These are phyloP conservation scores for Aviceda subcristata DNA, from an alignment of 2,113 vertebrate genomes.

Conservation along the genomic window DNA sequence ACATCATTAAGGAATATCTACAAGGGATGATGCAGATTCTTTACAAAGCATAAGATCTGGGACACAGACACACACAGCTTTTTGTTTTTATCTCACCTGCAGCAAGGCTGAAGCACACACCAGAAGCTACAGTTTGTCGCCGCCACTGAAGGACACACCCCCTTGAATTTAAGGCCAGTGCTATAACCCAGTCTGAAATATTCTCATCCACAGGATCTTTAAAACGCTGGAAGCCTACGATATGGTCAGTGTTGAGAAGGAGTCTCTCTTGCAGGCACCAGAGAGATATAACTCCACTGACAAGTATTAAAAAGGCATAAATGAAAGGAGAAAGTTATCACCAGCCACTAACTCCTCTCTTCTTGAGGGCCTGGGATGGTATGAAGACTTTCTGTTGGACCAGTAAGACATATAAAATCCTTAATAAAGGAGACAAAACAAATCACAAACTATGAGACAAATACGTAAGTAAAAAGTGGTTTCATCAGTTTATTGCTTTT, in stretches of 20 bases:
- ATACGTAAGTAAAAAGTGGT: not conserved
- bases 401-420: not conserved
- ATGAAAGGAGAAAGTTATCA: not conserved
- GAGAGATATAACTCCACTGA: not conserved
- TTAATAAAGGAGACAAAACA: not conserved
- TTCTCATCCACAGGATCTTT: not conserved
- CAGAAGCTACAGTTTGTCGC: not conserved
- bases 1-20: not conserved
- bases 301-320: not conserved
- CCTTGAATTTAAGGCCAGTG: not conserved
- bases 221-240: not conserved
- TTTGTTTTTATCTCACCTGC: not conserved
- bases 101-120: not conserved
- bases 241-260: not conserved
- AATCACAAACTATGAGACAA: not conserved
- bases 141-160: not conserved
- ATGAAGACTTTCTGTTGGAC: not conserved
- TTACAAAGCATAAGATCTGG: not conserved
- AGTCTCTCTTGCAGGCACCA: not conserved
- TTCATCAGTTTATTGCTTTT: slow-evolving; percentile 49
- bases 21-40: not conserved
- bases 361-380: not conserved
- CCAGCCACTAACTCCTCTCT: not conserved
- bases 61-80: not conserved
- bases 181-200: not conserved